Evolutionary conservation across 2,113 vertebrate species (phyloP), one percentile per base, ranked within the genome.

Genomic region (Ceuthmochares aereus): DNA sequence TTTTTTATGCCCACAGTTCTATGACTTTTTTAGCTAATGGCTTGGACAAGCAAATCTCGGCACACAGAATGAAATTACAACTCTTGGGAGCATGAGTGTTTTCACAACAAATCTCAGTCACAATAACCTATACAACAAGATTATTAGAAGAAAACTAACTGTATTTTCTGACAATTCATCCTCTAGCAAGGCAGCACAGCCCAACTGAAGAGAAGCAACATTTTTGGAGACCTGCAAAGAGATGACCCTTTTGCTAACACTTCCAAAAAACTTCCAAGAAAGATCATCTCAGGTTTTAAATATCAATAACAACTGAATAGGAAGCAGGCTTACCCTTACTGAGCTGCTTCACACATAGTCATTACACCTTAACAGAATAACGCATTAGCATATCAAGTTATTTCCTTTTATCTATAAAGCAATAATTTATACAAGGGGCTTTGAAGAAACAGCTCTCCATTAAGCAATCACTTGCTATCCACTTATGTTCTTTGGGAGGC

Each of bases 1-100:
- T 64, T 73, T 11, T 14, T 25, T 13, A 2, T 0, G 0, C 47
- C 47, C n/a, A 78, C 15, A 64, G 55, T 36, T 87, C 36, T 43
- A 7, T 3, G 40, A 7, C 26, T 63, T 66, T 58, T 87, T 56
- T 47, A 92, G n/a, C 30, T 72, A 66, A 75, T 5, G 27, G 49
- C 25, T 76, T 56, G 34, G 69, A 63, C 37, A 58, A 91, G 67
- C 42, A 56, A n/a, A 67, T 79, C 47, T 60, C 1, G 1, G 60
- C 43, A 32, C 23, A n/a, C 8, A 10, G 23, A 84, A 12, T 4
- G 37, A 90, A 84, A 43, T 32, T 6, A 22, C 30, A 54, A 4
- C 63, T 86, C 37, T 55, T 80, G 36, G 20, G n/a, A 70, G 58
- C n/a, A 16, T 1, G 5, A 3, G 6, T 26, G 30, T n/a, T 91